A percentile compares a stretch with the other conserved stretches of the same genome.
These are phyloP conservation scores for Pelobates fuscus DNA, from an alignment of 2,113 vertebrate genomes.

Conservation along the genomic window DNA sequence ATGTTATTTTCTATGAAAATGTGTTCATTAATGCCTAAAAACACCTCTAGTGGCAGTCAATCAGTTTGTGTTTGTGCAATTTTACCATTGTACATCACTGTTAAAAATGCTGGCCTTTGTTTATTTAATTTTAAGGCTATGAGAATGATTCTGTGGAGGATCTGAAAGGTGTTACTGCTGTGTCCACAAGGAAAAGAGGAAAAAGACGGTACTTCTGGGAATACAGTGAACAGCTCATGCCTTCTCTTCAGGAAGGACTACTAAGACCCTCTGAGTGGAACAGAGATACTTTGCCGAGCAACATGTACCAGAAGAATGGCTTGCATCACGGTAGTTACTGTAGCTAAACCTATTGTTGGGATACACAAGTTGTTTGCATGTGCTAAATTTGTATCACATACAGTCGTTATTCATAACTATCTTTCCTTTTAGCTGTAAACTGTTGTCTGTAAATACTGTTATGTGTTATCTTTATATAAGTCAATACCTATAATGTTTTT, in stretches of 20 bases:
- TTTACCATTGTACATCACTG: too few relatives aligned
- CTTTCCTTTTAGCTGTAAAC: too few relatives aligned
- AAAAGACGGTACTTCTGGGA: conserved; percentile 98
- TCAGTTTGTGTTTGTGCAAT: too few relatives aligned
- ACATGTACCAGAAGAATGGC: conserved; percentile 97
- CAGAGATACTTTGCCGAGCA: conserved; percentile 93
- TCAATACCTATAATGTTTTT: neutral
- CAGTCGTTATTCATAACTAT: neutral
- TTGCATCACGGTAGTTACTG: conserved; percentile 79
- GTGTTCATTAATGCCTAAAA: too few relatives aligned
- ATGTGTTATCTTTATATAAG: too few relatives aligned
- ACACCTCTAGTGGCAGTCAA: too few relatives aligned
- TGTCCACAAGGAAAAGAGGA: conserved; percentile 89
- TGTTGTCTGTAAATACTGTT: too few relatives aligned
- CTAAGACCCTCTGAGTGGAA: conserved; percentile 94
- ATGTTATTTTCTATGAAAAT: too few relatives aligned
- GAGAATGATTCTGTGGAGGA: conserved; percentile 92
- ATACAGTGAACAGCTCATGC: conserved; percentile 93
- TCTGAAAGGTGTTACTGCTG: conserved; percentile 87
- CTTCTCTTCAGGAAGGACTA: conserved; percentile 91
- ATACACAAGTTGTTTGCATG: too few relatives aligned
- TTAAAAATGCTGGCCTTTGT: too few relatives aligned
- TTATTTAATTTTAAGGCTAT: conserved; percentile 73
- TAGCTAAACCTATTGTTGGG: too few relatives aligned
- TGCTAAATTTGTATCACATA: neutral